Evolutionary conservation across 2,888 invertebrate genomes (phyloP), one percentile per base, ranked within the genome.

Genomic region (Phaonia tiefii): DNA sequence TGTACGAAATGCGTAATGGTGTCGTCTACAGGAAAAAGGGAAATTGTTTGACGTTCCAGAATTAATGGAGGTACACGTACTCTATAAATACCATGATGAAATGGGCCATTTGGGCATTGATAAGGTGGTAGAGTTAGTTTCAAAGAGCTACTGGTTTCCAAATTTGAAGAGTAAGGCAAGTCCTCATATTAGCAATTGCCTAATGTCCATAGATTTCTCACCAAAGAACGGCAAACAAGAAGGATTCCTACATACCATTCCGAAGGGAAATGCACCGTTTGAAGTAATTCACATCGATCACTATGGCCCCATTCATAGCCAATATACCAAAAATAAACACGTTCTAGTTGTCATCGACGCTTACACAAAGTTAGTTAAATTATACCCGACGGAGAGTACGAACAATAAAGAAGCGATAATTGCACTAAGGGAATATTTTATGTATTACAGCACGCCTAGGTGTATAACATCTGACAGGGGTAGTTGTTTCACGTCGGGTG

Each of bases 391-490:
- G 44, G 72, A 31, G 46, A 72, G 8, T 63, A 80, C 42, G 31
- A 71, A n/a, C 31, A 46, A 13, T 75, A 76, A 37, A 76, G 54
- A 2, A 80, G 63, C 11, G 46, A 17, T 2, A 31, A 83, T 20
- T 72, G 1, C 46, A 60, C 39, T 90, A 4, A 71, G 84, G 66
- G 83, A 70, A 22, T 85, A 84, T 75, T 84, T 83, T 42, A 54
- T 56, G 39, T 2, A 66, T 20, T 85, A 84, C 49, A 84, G 83
- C 25, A 37, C 75, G 0, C 69, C 69, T 0, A 10, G 17, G 11
- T 13, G 69, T 49, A 49, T 60, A 0, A 69, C 69, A 0, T 20
- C 49, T 0, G 75, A 69, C 15, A 22, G 69, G 37, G 84, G 83
- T 0, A 80, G 76, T 13, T 60, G 75, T 60, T 85, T 85, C 60